Conservation (phyloP, 2,113 vertebrate genomes). For the Egretta garzetta region DNA sequence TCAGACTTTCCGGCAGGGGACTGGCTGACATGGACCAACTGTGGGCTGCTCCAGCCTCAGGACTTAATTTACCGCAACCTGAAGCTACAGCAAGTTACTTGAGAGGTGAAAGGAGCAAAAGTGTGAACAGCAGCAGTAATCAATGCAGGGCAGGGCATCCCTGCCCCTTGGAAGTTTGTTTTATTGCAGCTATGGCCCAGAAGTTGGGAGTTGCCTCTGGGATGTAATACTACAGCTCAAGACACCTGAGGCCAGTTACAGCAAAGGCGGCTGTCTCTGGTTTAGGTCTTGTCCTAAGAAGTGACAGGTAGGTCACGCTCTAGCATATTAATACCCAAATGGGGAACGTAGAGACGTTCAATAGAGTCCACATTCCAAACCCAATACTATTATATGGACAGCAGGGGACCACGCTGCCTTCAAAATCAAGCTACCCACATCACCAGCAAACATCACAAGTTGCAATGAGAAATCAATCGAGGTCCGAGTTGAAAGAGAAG, state of each 20-base stretch:
- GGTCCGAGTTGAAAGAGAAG: background rate
- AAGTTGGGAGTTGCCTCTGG: background rate
- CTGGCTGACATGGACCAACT: background rate
- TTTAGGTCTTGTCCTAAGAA: background rate
- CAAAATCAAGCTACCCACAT: background rate
- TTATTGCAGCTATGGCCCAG: background rate
- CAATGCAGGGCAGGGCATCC: background rate
- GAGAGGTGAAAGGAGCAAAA: background rate
- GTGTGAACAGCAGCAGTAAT: background rate
- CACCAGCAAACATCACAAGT: background rate
- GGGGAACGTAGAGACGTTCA: fast-evolving
- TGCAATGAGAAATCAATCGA: background rate
- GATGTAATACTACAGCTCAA: background rate
- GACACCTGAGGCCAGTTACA: background rate
- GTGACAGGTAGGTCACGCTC: background rate
- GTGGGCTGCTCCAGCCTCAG: background rate
- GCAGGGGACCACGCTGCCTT: background rate
- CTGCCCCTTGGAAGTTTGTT: background rate
- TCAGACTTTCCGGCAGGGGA: background rate
- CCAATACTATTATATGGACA: background rate
- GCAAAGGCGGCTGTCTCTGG: background rate
- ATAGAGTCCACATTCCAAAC: background rate
- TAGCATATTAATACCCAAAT: background rate
- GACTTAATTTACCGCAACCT: background rate
- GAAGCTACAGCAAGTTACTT: background rate